Base-by-base conservation (phyloP, 2,113 vertebrate species). In the Noturus placidus region DNA sequence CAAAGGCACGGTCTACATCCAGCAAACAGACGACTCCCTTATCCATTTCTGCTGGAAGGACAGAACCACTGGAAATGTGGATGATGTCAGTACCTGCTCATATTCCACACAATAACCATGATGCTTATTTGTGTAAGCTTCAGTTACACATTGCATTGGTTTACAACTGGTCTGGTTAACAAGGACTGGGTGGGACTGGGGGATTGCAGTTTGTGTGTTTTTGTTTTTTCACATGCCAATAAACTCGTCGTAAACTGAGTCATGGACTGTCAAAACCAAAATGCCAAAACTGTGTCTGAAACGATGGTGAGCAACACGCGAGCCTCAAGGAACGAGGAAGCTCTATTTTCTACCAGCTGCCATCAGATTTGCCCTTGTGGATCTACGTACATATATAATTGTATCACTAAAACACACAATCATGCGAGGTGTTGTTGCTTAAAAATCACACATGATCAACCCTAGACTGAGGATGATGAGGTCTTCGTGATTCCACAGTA, bases 11-110 rank as follows among this genome's bases (percentile, higher is more conserved):
- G 97, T 98, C 54, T 99, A 99, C 93, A 97, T 99, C 90, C 98
- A 99, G 94, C 98, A 99, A 89, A 99, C 97, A 0, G 98, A 99
- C 0, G 98, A 99, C 93, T 99, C 98, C 17, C 97, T 99, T 89
- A 98, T 99, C 86, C 98, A 99, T 93, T 98, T 99, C 93, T 99
- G 98, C 93, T 99, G 98, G 98, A 99, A 99, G 91, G 98, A 99
- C 92, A 94, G 98, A 87, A 98, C 98, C 5, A 97, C 97, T 0
- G 97, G 97, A 46, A 99, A 95, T 79, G 82, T 74, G 42, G 87
- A 83, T 77, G 81, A 83, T 59, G 38, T 87, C 35, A 35, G 63
- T 78, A 59, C 42, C 1, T 42, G 72, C 46, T 74, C 17, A 25
- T 19, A 61, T 19, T 17, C 4, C 54, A 42, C 14, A 19, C 54